Evolutionary conservation across 1,140 invertebrate species (phyloP).

Genomic region (Rhagoletis zephyria): DNA sequence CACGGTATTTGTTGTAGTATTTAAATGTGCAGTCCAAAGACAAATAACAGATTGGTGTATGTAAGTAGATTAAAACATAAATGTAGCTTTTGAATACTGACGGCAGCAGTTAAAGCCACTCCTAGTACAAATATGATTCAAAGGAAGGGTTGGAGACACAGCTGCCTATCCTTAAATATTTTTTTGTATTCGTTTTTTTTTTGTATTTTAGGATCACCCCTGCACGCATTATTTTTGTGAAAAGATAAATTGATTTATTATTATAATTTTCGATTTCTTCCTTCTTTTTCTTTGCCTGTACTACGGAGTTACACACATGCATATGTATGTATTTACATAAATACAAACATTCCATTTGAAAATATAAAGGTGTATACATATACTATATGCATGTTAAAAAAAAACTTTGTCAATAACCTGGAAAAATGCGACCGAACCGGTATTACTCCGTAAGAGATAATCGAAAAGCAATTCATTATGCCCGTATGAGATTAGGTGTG

Average conservation of each 20-base stretch:
- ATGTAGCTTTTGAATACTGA: neutral
- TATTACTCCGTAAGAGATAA: too few species aligned
- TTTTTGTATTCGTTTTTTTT: neutral
- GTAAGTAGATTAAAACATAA: neutral
- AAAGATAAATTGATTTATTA: slow-evolving; percentile 41
- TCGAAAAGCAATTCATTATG: too few species aligned
- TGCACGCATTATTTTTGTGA: neutral
- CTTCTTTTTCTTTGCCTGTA: neutral
- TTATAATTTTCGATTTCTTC: neutral
- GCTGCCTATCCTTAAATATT: slow-evolving; percentile 27
- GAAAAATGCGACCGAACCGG: too few species aligned
- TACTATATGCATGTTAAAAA: too few species aligned
- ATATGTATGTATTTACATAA: neutral
- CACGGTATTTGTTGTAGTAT: neutral
- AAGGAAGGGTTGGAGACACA: neutral
- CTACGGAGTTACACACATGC: neutral
- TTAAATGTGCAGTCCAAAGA: neutral
- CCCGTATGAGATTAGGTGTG: too few species aligned
- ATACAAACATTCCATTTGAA: neutral
- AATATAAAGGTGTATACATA: too few species aligned
- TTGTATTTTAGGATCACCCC: neutral
- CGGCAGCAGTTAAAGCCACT: neutral
- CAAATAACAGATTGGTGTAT: neutral
- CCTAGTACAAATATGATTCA: neutral
- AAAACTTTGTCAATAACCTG: too few species aligned